These are phyloP conservation scores for Turdus rufiventris DNA, from an alignment of 2,113 vertebrate species.

Conservation along the genomic window DNA sequence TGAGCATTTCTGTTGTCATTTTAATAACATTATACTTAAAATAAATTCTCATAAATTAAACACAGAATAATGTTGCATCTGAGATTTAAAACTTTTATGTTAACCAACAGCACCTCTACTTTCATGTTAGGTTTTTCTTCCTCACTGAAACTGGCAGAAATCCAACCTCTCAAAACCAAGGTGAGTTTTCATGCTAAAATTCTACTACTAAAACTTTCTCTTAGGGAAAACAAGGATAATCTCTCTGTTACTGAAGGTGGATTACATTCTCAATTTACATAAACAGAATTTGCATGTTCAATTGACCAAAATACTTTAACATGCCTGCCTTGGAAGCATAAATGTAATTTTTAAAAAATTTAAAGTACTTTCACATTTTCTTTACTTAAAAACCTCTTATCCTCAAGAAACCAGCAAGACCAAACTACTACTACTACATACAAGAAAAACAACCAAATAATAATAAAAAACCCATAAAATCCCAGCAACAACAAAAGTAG, in stretches of 20 bases:
- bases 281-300: neutral
- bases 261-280: neutral
- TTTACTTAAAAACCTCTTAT: neutral
- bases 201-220: neutral
- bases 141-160: neutral
- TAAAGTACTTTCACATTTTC: neutral
- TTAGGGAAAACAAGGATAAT: neutral
- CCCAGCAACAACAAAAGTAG: neutral
- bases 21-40: neutral
- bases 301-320: neutral
- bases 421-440: neutral
- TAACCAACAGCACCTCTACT: neutral
- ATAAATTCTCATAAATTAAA: neutral
- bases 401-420: neutral
- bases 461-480: rapidly evolving
- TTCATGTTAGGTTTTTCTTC: neutral
- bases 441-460: neutral
- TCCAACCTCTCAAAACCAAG: rapidly evolving
- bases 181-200: neutral
- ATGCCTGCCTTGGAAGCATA: neutral
- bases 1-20: neutral
- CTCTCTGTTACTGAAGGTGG: neutral
- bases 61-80: neutral
- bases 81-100: neutral
- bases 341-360: neutral